These are phyloP conservation scores for Alloplasta piceator DNA, from an alignment of 2,888 invertebrate genomes.

Conservation along the genomic window DNA sequence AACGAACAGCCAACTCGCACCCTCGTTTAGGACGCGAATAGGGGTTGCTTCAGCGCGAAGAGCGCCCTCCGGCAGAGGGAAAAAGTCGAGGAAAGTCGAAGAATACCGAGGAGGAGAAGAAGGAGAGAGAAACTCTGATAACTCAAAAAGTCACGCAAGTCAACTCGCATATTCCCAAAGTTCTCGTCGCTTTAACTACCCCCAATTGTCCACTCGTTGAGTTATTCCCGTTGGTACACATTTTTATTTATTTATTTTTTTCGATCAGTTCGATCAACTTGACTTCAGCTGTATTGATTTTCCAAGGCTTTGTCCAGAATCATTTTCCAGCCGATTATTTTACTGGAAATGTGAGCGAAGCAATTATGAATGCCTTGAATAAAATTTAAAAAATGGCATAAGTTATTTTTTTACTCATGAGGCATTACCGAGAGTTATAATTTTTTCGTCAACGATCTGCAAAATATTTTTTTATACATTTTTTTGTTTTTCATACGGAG, in stretches of 20 bases:
- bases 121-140: conserved; percentile 47
- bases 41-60: conserved; percentile 59
- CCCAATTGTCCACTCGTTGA: background rate
- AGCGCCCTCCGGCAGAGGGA: conserved; percentile 47
- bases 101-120: background rate
- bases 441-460: too few species aligned
- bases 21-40: conserved; percentile 54
- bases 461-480: too few species aligned
- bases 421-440: too few species aligned
- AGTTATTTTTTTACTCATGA: too few species aligned
- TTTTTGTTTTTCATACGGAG: too few species aligned
- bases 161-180: conserved; percentile 56
- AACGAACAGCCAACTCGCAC: conserved; percentile 15
- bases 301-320: background rate
- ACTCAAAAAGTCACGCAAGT: conserved; percentile 64
- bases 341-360: too few species aligned
- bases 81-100: conserved; percentile 42
- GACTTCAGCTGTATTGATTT: background rate
- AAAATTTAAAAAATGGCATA: too few species aligned
- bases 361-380: too few species aligned
- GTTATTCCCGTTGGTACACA: background rate
- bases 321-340: background rate
- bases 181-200: conserved; percentile 29
- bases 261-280: background rate
- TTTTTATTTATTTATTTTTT: too few species aligned